Conservation (phyloP, 1,140 invertebrate genomes). For the Telenomus remus region DNA sequence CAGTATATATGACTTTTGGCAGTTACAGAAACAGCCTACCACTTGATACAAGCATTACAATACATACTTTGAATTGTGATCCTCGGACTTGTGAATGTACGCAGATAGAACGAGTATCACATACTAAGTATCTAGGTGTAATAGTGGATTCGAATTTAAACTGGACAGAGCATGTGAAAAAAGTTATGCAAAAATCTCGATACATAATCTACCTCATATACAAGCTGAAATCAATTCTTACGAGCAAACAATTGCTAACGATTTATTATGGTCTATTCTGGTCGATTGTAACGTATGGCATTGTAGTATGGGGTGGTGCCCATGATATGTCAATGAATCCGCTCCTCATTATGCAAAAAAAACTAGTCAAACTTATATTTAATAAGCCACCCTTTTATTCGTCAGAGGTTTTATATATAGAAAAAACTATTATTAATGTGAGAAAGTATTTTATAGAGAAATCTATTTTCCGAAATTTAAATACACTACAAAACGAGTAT, state of each 20-base stretch:
- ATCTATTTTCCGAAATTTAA: too few relatives aligned
- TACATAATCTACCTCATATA: neutral
- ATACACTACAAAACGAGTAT: too few relatives aligned
- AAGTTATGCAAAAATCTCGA: neutral
- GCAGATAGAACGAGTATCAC: neutral
- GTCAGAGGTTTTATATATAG: too few relatives aligned
- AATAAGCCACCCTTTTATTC: neutral
- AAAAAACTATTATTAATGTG: too few relatives aligned
- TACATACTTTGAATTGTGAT: neutral
- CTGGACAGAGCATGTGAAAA: neutral
- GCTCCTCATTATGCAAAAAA: neutral
- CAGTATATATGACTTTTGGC: slow-evolving; percentile 3
- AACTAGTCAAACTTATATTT: slow-evolving; percentile 10
- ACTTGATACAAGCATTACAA: neutral
- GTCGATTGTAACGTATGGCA: slow-evolving; percentile 6
- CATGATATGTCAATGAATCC: neutral
- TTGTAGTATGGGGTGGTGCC: slow-evolving; percentile 4
- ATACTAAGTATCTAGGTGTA: neutral
- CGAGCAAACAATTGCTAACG: neutral
- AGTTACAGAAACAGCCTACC: slow-evolving; percentile 10
- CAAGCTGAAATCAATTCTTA: neutral
- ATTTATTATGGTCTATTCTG: slow-evolving; percentile 15
- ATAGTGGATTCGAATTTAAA: neutral
- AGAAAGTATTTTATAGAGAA: too few relatives aligned
- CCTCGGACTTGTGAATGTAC: neutral